Evolutionary conservation across 2,888 invertebrate species (phyloP).

Genomic region (Cantharis nigra): DNA sequence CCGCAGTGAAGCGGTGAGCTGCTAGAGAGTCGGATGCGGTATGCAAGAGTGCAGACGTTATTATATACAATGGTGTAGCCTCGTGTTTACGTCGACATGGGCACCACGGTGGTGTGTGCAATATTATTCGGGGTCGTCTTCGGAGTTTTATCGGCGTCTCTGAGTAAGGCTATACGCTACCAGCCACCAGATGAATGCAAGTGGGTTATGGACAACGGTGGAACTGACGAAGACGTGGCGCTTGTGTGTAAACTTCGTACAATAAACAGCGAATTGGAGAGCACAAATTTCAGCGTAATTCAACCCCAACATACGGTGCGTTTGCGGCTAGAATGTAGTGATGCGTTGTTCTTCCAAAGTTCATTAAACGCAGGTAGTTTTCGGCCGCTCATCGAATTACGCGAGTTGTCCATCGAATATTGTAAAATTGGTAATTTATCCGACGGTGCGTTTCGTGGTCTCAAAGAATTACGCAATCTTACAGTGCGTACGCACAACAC

Average conservation of each 20-base stretch:
- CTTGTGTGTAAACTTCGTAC: slow-evolving; percentile 75
- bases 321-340: slow-evolving; percentile 77
- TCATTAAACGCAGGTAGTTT: slow-evolving; percentile 78
- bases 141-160: slow-evolving; percentile 63
- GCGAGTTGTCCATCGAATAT: slow-evolving; percentile 78
- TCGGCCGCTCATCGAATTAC: slow-evolving; percentile 73
- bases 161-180: slow-evolving; percentile 68
- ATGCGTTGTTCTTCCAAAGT: slow-evolving; percentile 80
- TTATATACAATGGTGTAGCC: slow-evolving; percentile 48
- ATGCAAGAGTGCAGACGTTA: slow-evolving; percentile 45
- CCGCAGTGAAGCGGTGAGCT: slow-evolving; percentile 62
- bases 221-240: slow-evolving; percentile 69
- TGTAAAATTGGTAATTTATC: slow-evolving; percentile 83
- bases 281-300: slow-evolving; percentile 82
- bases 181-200: slow-evolving; percentile 83
- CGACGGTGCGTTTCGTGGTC: slow-evolving; percentile 80
- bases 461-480: slow-evolving; percentile 76
- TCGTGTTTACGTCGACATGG: slow-evolving; percentile 46
- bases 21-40: slow-evolving; percentile 62
- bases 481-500: slow-evolving; percentile 84
- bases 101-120: slow-evolving; percentile 63
- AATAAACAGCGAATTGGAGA: slow-evolving; percentile 81
- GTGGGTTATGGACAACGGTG: slow-evolving; percentile 72
- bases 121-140: slow-evolving; percentile 65
- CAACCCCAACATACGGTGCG: slow-evolving; percentile 81